A percentile compares a stretch with the other conserved stretches of the same genome.
phyloP scores from a whole-genome alignment of 2,113 vertebrate genomes.

The Morone saxatilis region DNA sequence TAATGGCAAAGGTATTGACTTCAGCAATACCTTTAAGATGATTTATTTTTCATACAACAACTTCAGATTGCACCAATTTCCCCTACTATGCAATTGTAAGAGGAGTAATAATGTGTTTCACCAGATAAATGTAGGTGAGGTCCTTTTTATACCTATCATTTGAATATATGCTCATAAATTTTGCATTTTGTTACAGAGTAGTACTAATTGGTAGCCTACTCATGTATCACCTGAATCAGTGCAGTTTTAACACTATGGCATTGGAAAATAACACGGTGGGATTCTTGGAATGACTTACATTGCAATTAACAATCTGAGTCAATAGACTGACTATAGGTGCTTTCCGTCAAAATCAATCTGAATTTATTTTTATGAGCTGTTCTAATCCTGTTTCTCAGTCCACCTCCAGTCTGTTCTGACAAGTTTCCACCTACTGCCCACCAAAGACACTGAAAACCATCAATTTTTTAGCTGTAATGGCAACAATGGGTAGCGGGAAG shows the following conservation, averaged over 20 bases:
- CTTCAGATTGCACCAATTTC: background rate
- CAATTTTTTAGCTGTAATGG: slow-evolving; percentile 68
- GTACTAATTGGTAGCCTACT: slow-evolving; percentile 11
- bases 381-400: slow-evolving; percentile 58
- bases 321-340: slow-evolving; percentile 33
- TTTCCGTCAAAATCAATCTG: slow-evolving; percentile 51
- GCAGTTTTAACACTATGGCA: slow-evolving; percentile 39
- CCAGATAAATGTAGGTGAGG: background rate
- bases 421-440: slow-evolving; percentile 72
- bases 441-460: slow-evolving; percentile 61
- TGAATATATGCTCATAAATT: background rate
- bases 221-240: slow-evolving; percentile 26
- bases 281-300: slow-evolving; percentile 41
- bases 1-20: background rate
- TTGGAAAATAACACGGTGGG: slow-evolving; percentile 42
- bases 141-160: background rate
- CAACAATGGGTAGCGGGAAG: slow-evolving; percentile 64
- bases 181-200: background rate
- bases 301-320: slow-evolving; percentile 49
- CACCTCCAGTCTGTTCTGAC: slow-evolving; percentile 66
- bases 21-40: background rate
- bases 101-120: background rate
- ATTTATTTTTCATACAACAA: background rate
- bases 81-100: background rate
- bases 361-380: slow-evolving; percentile 32